Evolutionary conservation across 2,888 invertebrate genomes (phyloP).

Genomic region (Lochmaea capreae): DNA sequence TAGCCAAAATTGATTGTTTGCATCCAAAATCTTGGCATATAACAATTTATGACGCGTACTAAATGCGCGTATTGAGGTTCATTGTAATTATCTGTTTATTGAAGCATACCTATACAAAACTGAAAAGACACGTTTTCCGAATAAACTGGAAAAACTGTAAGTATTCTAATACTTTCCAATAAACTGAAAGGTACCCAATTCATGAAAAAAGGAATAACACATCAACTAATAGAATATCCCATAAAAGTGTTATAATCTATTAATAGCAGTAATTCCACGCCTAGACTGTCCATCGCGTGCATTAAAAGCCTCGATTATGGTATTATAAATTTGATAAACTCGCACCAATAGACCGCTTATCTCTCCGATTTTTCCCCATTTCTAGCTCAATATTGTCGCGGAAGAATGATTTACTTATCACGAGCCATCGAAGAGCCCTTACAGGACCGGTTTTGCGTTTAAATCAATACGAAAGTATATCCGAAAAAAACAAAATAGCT

Average conservation of each 20-base stretch:
- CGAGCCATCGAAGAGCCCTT: conserved; percentile 5
- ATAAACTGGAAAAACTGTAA: too few species aligned
- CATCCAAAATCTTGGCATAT: too few species aligned
- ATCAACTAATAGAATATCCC: not conserved
- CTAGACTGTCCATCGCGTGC: conserved; percentile 26
- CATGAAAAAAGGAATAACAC: too few species aligned
- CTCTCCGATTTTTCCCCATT: conserved; percentile 46
- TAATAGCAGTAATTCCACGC: conserved; percentile 15
- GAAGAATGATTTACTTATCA: conserved; percentile 57
- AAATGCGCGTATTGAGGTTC: too few species aligned
- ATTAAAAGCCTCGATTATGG: conserved; percentile 38
- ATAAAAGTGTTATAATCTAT: conserved; percentile 11
- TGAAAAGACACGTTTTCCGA: too few species aligned
- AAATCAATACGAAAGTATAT: not conserved
- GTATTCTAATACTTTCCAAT: too few species aligned
- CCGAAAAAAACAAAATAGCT: not conserved
- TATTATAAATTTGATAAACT: conserved; percentile 43
- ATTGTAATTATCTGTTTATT: too few species aligned
- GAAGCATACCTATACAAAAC: too few species aligned
- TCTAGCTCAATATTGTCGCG: conserved; percentile 39
- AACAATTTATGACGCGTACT: too few species aligned
- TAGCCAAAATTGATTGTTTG: too few species aligned
- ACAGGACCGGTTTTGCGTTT: conserved; percentile 7
- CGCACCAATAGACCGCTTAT: conserved; percentile 44
- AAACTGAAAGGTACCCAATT: too few species aligned